A percentile compares a stretch with the other conserved stretches of the same genome.
Conservation (phyloP, 2,113 vertebrate genomes). For the Hystrix brachyura region DNA sequence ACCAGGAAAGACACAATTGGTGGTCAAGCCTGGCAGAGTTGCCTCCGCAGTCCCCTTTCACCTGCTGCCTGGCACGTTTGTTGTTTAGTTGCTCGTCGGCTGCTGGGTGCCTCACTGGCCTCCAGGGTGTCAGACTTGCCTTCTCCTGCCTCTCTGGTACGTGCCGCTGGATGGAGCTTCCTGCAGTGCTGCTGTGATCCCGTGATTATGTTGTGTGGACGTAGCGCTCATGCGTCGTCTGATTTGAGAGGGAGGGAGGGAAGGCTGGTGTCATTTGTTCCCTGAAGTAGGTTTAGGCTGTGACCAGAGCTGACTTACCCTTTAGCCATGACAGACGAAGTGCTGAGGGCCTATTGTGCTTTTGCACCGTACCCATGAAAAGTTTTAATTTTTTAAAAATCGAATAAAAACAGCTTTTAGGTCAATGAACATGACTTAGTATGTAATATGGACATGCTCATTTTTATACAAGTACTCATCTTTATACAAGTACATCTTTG, state of each 20-base stretch:
- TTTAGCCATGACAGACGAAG: background rate
- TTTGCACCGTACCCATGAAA: background rate
- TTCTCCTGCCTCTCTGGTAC: background rate
- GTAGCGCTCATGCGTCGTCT: background rate
- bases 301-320: background rate
- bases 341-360: background rate
- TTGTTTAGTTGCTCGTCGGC: background rate
- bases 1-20: background rate
- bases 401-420: constrained; percentile 7
- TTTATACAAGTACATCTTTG: background rate
- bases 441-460: background rate
- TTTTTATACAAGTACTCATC: background rate
- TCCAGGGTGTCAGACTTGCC: background rate
- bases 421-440: background rate
- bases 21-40: background rate
- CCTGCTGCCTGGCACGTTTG: background rate
- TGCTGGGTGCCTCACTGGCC: background rate
- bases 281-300: background rate
- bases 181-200: background rate
- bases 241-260: background rate
- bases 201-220: background rate
- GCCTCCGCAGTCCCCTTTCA: background rate
- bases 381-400: constrained; percentile 36
- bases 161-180: background rate
- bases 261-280: background rate